phyloP scores from a whole-genome alignment of 1,140 invertebrate species.

The Microplitis demolitor region DNA sequence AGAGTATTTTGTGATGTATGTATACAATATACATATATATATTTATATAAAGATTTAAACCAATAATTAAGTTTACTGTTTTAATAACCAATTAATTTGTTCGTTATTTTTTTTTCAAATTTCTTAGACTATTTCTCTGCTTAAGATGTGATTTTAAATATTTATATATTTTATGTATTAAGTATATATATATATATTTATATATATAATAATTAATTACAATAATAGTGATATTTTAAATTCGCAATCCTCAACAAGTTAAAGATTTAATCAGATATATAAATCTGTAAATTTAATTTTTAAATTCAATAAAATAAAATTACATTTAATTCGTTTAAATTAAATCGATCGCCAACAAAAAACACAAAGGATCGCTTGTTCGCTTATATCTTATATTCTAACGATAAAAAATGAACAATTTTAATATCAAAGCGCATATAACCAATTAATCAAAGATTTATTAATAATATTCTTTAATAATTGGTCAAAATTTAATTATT shows the following conservation, averaged over 20 bases:
- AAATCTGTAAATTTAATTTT: slow-evolving; percentile 39
- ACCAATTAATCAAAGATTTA: not conserved
- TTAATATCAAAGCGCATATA: slow-evolving; percentile 42
- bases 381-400: slow-evolving; percentile 43
- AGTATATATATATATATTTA: too few relatives aligned
- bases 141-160: slow-evolving; percentile 41
- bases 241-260: slow-evolving; percentile 49
- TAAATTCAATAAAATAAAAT: slow-evolving; percentile 35
- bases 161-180: slow-evolving; percentile 33
- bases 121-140: slow-evolving; percentile 14
- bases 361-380: slow-evolving; percentile 48
- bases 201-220: slow-evolving; percentile 44
- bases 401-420: slow-evolving; percentile 49
- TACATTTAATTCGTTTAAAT: slow-evolving; percentile 37
- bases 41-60: slow-evolving; percentile 28
- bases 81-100: slow-evolving; percentile 6
- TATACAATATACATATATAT: slow-evolving; percentile 52
- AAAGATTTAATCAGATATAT: slow-evolving; percentile 45
- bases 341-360: slow-evolving; percentile 44
- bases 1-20: slow-evolving; percentile 44
- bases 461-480: slow-evolving; percentile 9
- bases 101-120: slow-evolving; percentile 38
- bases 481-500: slow-evolving; percentile 25
- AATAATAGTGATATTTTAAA: slow-evolving; percentile 56
- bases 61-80: slow-evolving; percentile 23